These are phyloP conservation scores for Semotilus atromaculatus DNA, from an alignment of 2,797 vertebrate genomes.

Conservation along the genomic window DNA sequence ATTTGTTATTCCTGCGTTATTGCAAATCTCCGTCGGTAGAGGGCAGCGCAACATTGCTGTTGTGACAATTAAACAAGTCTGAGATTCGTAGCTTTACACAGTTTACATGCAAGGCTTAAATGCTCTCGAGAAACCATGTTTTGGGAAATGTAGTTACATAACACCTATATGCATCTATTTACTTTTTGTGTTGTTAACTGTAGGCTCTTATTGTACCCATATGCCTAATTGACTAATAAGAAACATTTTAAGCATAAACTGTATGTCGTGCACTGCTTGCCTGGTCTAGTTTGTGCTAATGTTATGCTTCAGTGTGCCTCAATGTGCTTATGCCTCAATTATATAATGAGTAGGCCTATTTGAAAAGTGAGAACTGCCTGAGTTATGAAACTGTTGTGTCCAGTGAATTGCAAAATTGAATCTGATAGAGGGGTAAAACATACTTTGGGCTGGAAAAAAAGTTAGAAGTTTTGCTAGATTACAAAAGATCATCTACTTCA, in stretches of 20 bases:
- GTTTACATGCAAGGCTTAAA: not conserved
- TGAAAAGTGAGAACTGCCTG: not conserved
- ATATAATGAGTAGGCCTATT: not conserved
- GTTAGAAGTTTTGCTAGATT: not conserved
- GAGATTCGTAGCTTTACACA: not conserved
- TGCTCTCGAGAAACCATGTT: not conserved
- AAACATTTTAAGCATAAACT: not conserved
- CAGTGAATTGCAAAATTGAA: not conserved
- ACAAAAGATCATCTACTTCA: not conserved
- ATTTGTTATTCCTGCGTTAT: not conserved
- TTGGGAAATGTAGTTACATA: not conserved
- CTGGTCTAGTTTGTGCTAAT: not conserved
- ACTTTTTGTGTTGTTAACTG: not conserved
- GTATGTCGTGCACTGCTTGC: not conserved
- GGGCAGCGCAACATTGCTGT: constrained; percentile 3
- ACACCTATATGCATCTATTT: not conserved
- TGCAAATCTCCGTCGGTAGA: not conserved
- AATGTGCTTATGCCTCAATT: too few species aligned
- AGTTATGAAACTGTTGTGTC: not conserved
- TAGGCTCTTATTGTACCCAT: not conserved
- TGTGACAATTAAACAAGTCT: not conserved
- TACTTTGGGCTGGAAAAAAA: too few species aligned
- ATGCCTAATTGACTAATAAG: not conserved
- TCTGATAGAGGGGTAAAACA: not conserved
- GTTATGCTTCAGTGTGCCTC: too few species aligned